Base-by-base conservation (phyloP, 2,888 invertebrate species). In the Galeruca laticollis region DNA sequence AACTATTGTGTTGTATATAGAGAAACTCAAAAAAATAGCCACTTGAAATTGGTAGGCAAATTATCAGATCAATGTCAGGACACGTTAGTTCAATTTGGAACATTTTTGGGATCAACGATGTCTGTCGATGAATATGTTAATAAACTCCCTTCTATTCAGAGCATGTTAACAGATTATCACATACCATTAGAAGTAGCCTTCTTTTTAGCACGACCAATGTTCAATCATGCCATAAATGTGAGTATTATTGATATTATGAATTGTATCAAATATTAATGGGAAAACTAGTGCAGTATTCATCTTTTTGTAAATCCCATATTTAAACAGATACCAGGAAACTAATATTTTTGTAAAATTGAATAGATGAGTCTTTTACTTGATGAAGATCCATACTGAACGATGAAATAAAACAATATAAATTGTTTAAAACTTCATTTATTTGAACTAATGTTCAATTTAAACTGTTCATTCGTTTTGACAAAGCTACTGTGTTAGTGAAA, bases 121-220 rank as follows among this genome's bases (percentile, higher is more conserved):
- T 96, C 95, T 4, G 94, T 96, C 13, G 98, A 98, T 80, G 99
- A 99, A 84, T 97, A 98, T 82, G 92, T 94, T 0, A 93, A 93
- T 56, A 89, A 95, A 75, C 86, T 98, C 77, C 98, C 98, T 0
- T 90, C 95, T 0, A 91, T 98, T 71, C 91, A 96, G 84, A 93
- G 93, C 79, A 92, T 99, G 87, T 88, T 98, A 20, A 90, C 93
- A 54, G 95, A 96, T 75, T 98, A 97, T 85, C 95, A 97, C 83
- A 94, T 99, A 57, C 95, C 96, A 72, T 92, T 96, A 0, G 99
- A 99, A 84, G 96, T 98, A 0, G 98, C 99, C n/a, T 99, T 99
- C 87, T 98, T 97, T 86, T 88, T 99, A 31, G 95, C 97, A 56
- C 90, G 99, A 72, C 96, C 97, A 4, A 95, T 97, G 87, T 92